These are phyloP conservation scores for Sesamia nonagrioides DNA, from an alignment of 1,140 invertebrate genomes.

Conservation along the genomic window DNA sequence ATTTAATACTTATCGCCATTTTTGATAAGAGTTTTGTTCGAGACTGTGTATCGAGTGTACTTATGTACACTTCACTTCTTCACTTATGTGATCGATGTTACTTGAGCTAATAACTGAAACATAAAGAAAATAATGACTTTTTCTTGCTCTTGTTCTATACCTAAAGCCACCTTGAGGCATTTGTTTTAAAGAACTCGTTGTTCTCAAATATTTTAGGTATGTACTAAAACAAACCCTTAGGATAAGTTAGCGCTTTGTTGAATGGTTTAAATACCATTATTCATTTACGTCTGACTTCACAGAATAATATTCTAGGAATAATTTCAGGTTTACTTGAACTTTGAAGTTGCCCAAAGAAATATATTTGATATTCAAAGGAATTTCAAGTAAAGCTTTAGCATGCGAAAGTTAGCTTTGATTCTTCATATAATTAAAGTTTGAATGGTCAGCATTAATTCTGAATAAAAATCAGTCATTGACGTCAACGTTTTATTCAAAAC, in stretches of 20 bases:
- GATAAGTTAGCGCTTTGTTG: not conserved
- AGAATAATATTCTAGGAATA: not conserved
- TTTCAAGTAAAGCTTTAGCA: constrained; percentile 2
- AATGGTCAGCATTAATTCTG: constrained; percentile 9
- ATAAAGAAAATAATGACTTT: not conserved
- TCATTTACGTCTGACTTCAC: constrained; percentile 13
- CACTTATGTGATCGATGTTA: too few relatives aligned
- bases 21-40: too few relatives aligned
- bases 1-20: too few relatives aligned
- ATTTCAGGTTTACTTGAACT: constrained; percentile 2
- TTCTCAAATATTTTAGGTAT: not conserved
- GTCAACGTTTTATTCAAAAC: not conserved
- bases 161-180: too few relatives aligned
- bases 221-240: constrained; percentile 1
- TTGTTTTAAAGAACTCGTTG: not conserved
- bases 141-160: not conserved
- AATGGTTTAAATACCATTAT: constrained; percentile 22
- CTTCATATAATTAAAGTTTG: constrained; percentile 9
- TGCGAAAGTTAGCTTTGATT: constrained; percentile 23
- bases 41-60: too few relatives aligned
- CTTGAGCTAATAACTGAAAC: too few relatives aligned
- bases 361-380: constrained; percentile 9
- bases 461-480: constrained; percentile 2
- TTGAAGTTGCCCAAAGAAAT: constrained; percentile 9
- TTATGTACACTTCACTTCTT: too few relatives aligned